phyloP scores from a whole-genome alignment of 2,797 vertebrate species.

The Galagoides demidoff region DNA sequence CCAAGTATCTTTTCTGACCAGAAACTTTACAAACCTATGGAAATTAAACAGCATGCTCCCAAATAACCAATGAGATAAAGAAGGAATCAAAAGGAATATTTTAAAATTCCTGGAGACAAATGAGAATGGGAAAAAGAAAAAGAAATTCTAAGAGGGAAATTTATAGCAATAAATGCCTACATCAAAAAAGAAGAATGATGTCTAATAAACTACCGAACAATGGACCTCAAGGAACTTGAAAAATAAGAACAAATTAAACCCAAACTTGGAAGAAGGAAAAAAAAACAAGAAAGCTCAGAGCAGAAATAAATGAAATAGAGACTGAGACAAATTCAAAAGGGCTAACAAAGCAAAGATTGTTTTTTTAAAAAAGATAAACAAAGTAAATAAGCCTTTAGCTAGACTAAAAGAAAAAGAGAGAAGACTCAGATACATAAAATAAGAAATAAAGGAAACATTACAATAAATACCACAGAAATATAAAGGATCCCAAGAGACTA shows the following conservation, averaged over 20 bases:
- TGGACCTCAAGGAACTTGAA: neutral
- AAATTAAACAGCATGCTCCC: neutral
- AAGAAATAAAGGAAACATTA: neutral
- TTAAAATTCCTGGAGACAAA: neutral
- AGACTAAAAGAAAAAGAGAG: neutral
- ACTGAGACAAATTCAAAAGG: neutral
- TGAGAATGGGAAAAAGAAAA: neutral
- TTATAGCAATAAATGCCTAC: neutral
- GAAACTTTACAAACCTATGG: neutral
- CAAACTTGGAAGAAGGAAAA: neutral
- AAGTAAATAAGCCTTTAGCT: neutral
- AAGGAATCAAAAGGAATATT: neutral
- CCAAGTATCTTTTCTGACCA: neutral
- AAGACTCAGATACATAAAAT: neutral
- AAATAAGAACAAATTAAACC: neutral
- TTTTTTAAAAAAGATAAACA: neutral
- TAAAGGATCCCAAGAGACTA: neutral
- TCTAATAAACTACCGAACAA: neutral
- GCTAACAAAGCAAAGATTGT: neutral
- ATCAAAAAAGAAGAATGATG: neutral
- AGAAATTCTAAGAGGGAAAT: neutral
- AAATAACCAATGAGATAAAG: neutral
- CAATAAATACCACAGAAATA: neutral
- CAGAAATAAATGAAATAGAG: neutral
- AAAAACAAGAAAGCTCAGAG: neutral